These are phyloP conservation scores for Augiades crinisus DNA, from an alignment of 2,888 invertebrate species.

Conservation along the genomic window DNA sequence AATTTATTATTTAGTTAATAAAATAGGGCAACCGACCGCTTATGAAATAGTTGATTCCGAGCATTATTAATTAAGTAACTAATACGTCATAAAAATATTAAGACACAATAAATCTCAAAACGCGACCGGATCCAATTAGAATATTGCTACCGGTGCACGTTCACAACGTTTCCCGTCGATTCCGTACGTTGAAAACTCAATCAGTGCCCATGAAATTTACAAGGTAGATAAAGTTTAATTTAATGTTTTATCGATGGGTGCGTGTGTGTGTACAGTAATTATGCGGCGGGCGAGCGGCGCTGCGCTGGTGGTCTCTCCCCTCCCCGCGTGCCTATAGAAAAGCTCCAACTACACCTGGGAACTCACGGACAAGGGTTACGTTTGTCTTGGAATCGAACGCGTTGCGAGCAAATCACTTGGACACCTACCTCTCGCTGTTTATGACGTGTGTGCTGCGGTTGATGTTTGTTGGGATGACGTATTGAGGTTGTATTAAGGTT, in stretches of 20 bases:
- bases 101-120: constrained; percentile 38
- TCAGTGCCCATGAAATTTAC: constrained; percentile 72
- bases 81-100: not conserved
- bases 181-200: constrained; percentile 61
- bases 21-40: too few species aligned
- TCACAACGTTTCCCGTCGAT: constrained; percentile 34
- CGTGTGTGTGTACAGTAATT: constrained; percentile 74
- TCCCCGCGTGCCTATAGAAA: constrained; percentile 47
- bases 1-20: too few species aligned
- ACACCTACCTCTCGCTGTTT: constrained; percentile 6
- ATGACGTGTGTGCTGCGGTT: constrained; percentile 8
- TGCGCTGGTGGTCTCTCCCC: constrained; percentile 72
- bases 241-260: constrained; percentile 68
- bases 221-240: constrained; percentile 76
- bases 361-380: constrained; percentile 49
- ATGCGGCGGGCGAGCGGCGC: constrained; percentile 72
- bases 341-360: constrained; percentile 63
- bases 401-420: constrained; percentile 23
- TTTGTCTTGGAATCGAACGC: constrained; percentile 26
- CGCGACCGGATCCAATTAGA: constrained; percentile 55
- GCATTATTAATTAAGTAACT: not conserved
- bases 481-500: not conserved
- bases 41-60: too few species aligned
- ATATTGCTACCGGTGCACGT: constrained; percentile 56
- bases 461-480: constrained; percentile 10